phyloP scores from a whole-genome alignment of 2,888 invertebrate species.

The Muschampia plurimacula region DNA sequence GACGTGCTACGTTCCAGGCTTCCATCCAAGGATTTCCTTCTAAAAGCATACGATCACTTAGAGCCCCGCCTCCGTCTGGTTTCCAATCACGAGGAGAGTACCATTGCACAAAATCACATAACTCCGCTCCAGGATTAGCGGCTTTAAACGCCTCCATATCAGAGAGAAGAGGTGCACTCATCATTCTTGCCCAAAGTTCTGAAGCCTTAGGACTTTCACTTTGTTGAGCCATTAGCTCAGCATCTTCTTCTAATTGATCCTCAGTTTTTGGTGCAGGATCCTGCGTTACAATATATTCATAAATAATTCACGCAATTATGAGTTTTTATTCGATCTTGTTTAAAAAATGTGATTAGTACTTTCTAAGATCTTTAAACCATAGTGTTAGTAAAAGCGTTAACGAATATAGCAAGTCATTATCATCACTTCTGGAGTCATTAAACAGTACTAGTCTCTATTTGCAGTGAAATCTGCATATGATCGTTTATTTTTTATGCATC shows the following conservation, averaged over 20 bases:
- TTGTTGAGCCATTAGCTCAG: slow-evolving; percentile 94
- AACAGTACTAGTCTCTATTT: slow-evolving; percentile 16
- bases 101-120: slow-evolving; percentile 99
- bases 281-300: slow-evolving; percentile 81
- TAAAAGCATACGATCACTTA: slow-evolving; percentile 95
- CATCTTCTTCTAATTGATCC: slow-evolving; percentile 97
- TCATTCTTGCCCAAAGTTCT: slow-evolving; percentile 95
- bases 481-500: slow-evolving; percentile 11
- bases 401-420: slow-evolving; percentile 30
- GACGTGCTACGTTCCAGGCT: slow-evolving; percentile 96
- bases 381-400: slow-evolving; percentile 10
- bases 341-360: neutral
- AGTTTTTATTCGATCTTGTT: neutral
- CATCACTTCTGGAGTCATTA: slow-evolving; percentile 21
- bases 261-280: slow-evolving; percentile 99
- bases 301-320: neutral
- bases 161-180: slow-evolving; percentile 97
- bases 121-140: slow-evolving; percentile 95
- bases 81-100: slow-evolving; percentile 98
- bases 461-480: slow-evolving; percentile 33
- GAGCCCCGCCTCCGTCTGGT: slow-evolving; percentile 72
- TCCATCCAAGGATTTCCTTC: slow-evolving; percentile 97
- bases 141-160: slow-evolving; percentile 99
- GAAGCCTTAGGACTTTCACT: slow-evolving; percentile 94
- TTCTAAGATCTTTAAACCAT: neutral